Evolutionary conservation across 2,888 invertebrate species (phyloP).

Genomic region (Beris chalybata): DNA sequence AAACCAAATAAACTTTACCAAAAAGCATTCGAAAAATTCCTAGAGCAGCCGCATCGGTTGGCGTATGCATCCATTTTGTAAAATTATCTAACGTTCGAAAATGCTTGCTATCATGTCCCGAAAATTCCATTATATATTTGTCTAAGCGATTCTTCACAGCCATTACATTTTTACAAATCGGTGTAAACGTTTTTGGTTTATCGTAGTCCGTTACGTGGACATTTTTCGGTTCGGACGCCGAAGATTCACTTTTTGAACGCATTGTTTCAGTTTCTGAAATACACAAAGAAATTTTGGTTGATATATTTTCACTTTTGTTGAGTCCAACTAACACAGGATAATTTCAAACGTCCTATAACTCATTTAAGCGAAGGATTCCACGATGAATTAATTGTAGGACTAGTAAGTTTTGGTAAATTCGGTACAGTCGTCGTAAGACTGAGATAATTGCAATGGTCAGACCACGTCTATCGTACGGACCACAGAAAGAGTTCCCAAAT

Average conservation of each 20-base stretch:
- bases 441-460: no score
- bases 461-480: no score
- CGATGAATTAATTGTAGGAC: no score
- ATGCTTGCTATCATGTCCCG: constrained; percentile 36
- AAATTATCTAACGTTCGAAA: constrained; percentile 56
- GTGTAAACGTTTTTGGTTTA: neutral
- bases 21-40: constrained; percentile 78
- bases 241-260: constrained; percentile 7
- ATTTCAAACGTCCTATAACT: no score
- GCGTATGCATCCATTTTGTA: constrained; percentile 62
- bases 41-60: constrained; percentile 75
- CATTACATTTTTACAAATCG: neutral
- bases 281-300: no score
- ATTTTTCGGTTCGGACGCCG: neutral
- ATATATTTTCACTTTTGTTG: no score
- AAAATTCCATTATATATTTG: constrained; percentile 34
- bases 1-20: constrained; percentile 61
- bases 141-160: no score
- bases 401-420: no score
- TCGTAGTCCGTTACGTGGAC: neutral
- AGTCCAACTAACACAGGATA: no score
- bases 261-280: neutral
- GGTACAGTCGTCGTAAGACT: no score
- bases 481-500: no score
- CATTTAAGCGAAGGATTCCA: no score